Percentiles rank a stretch among this genome's conserved stretches.
These are phyloP conservation scores for Watsonalla cultraria DNA, from an alignment of 2,888 invertebrate genomes.

Conservation along the genomic window DNA sequence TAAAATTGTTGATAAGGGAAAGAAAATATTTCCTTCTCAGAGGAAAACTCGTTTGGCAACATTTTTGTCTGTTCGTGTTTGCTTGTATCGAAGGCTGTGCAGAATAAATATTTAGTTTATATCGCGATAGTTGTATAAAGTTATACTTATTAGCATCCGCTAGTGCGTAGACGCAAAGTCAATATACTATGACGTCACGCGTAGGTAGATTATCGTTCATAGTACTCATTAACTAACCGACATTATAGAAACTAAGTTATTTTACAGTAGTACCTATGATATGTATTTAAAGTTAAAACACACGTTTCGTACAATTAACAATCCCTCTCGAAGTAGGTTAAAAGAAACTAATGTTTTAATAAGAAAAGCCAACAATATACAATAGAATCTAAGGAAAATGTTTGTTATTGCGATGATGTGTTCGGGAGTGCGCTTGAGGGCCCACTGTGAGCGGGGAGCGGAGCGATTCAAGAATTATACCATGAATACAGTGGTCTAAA, in stretches of 20 bases:
- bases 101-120: too few species aligned
- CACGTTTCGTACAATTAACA: conserved; percentile 9
- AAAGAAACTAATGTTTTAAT: conserved; percentile 62
- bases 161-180: conserved; percentile 20
- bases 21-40: too few species aligned
- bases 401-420: conserved; percentile 63
- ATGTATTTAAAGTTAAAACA: conserved; percentile 13
- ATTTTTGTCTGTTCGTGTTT: too few species aligned
- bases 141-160: too few species aligned
- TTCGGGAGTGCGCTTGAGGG: conserved; percentile 17
- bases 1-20: too few species aligned
- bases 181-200: conserved; percentile 22
- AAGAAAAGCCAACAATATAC: conserved; percentile 66
- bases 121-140: too few species aligned
- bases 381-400: conserved; percentile 66
- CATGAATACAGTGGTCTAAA: too few species aligned
- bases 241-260: neutral
- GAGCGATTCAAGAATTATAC: conserved; percentile 11
- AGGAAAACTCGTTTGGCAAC: too few species aligned
- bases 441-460: conserved; percentile 23
- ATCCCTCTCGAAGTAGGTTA: conserved; percentile 45
- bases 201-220: conserved; percentile 2
- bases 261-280: conserved; percentile 12
- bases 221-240: neutral
- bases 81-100: too few species aligned